Evolutionary conservation across 2,113 vertebrate genomes (phyloP), one percentile per base, ranked within the genome.

Genomic region (Cynocephalus volans): DNA sequence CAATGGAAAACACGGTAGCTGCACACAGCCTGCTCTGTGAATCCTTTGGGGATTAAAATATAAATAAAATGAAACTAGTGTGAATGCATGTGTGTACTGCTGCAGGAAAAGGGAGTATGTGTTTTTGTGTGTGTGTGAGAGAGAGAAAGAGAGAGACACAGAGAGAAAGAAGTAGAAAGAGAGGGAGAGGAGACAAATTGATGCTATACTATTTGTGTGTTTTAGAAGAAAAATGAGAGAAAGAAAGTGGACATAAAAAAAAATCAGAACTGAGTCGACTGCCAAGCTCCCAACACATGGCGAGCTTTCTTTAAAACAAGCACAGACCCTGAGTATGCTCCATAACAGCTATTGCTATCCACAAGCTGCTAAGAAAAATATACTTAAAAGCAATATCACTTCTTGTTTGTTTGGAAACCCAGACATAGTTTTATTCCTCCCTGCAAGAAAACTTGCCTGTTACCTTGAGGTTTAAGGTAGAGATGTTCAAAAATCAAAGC

Each of bases 1-100:
- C 94, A 90, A 97, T 75, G 83, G 88, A 93, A 98, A 98, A 96
- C 26, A 92, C 97, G 93, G 98, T 98, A 98, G 98, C 98, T 98
- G 98, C 98, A 98, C 96, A 95, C 98, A 98, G 97, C 95, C 98
- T 14, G 60, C 93, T 97, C 97, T 13, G 13, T 1, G 0, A 98
- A 96, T 98, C 98, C 97, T 98, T 92, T 0, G 15, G 97, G 97
- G 97, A 72, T 92, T 84, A 65, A 87, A 96, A 82, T 70, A 92
- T 58, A 80, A 95, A 96, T 73, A 87, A 96, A 93, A 92, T 17
- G 81, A 94, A 94, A 85, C 28, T 28, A 75, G 48, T 36, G 48
- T 86, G 79, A 94, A 94, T 41, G 92, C 79, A 36, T 58, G 62
- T 21, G 5, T 89, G 86, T 95, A 80, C 79, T 80, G 50, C 54